Evolutionary conservation across 2,113 vertebrate species (phyloP).

Genomic region (Rhinopomastus cyanomelas): DNA sequence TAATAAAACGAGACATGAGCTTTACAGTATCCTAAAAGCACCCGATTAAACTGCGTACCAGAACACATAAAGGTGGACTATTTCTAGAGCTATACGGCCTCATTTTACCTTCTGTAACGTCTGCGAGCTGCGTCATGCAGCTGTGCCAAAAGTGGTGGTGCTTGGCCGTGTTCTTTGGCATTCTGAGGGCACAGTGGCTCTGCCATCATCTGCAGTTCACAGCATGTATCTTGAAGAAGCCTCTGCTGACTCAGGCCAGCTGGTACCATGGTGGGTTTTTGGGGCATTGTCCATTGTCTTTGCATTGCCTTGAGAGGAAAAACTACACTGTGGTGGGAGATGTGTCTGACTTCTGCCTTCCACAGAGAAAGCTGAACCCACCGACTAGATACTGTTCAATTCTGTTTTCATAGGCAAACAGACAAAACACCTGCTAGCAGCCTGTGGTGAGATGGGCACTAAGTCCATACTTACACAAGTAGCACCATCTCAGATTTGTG

Average conservation of each 20-base stretch:
- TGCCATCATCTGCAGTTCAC: background rate
- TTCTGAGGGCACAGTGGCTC: background rate
- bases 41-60: background rate
- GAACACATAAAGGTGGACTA: background rate
- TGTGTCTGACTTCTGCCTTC: background rate
- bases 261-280: accelerated
- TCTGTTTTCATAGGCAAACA: background rate
- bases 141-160: background rate
- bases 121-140: background rate
- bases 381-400: background rate
- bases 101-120: background rate
- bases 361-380: background rate
- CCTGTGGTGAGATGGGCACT: background rate
- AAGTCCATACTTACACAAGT: background rate
- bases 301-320: background rate
- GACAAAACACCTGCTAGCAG: background rate
- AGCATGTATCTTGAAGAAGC: background rate
- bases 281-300: no score
- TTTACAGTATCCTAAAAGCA: background rate
- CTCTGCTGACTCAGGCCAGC: background rate
- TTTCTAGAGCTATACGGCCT: background rate
- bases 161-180: accelerated
- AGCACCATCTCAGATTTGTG: background rate
- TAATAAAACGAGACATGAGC: background rate
- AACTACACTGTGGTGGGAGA: background rate